Percentiles rank a stretch among this genome's conserved stretches.
phyloP scores from a whole-genome alignment of 1,140 invertebrate species.

The Aethina tumida region DNA sequence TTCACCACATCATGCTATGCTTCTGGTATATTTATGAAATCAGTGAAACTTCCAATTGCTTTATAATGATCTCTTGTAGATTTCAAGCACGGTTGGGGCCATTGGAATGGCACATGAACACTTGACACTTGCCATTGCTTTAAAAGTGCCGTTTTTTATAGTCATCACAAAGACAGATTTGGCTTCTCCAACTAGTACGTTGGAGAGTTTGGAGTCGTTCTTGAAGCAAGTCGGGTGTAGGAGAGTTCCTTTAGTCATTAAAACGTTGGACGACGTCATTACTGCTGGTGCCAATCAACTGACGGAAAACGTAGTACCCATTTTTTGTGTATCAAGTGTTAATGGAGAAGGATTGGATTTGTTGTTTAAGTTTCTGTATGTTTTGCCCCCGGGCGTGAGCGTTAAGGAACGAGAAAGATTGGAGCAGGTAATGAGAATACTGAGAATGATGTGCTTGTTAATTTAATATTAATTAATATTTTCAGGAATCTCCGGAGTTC shows the following conservation, averaged over 20 bases:
- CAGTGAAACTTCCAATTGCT: constrained; percentile 31
- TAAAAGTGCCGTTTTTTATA: constrained; percentile 83
- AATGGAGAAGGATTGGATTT: constrained; percentile 75
- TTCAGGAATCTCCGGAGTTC: constrained; percentile 67
- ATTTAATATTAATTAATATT: constrained; percentile 12
- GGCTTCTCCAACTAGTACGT: constrained; percentile 46
- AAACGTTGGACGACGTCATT: constrained; percentile 61
- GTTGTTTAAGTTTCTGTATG: constrained; percentile 68
- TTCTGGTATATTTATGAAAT: constrained; percentile 54
- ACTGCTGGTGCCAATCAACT: constrained; percentile 53
- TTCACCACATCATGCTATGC: constrained; percentile 88
- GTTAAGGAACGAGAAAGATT: constrained; percentile 60
- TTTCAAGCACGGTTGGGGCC: constrained; percentile 51
- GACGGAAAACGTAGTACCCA: constrained; percentile 62
- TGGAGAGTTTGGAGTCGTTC: constrained; percentile 52
- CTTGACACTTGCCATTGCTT: constrained; percentile 67
- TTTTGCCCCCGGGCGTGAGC: constrained; percentile 59
- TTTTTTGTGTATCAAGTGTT: constrained; percentile 93
- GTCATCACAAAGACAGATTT: constrained; percentile 86
- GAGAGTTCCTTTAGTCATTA: constrained; percentile 53
- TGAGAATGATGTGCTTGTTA: too few relatives aligned
- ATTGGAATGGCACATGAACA: constrained; percentile 72
- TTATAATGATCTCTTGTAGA: constrained; percentile 32
- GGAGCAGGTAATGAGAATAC: constrained; percentile 53
- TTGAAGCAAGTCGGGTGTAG: constrained; percentile 45